Conservation (phyloP, 2,797 vertebrate genomes). For the Gymnoscopelus microlampas region DNA sequence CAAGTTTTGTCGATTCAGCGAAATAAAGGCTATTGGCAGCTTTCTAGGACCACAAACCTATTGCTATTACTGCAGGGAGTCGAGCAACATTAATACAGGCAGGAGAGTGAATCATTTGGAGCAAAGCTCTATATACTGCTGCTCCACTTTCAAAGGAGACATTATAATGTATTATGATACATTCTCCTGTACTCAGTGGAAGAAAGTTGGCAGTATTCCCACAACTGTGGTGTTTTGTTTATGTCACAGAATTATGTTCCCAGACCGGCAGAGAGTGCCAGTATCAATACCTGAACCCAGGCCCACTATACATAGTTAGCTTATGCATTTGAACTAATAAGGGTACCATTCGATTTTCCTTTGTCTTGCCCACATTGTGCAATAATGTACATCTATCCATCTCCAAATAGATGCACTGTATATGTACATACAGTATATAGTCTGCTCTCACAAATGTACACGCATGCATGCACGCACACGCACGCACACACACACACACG, state of each 20-base stretch:
- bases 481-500: too few relatives aligned
- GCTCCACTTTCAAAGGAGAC: neutral
- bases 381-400: neutral
- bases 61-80: conserved; percentile 3
- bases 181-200: conserved; percentile 6
- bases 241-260: conserved; percentile 4
- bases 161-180: conserved; percentile 24
- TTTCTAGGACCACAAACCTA: conserved; percentile 15
- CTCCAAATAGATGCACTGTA: too few relatives aligned
- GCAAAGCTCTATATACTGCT: conserved; percentile 8
- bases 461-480: too few relatives aligned
- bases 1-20: conserved; percentile 29
- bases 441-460: too few relatives aligned
- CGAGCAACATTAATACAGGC: conserved; percentile 7
- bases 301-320: too few relatives aligned
- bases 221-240: neutral
- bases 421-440: too few relatives aligned
- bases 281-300: too few relatives aligned
- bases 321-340: neutral
- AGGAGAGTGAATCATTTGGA: conserved; percentile 29
- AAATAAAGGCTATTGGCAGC: conserved; percentile 7
- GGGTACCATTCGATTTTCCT: neutral
- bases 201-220: neutral
- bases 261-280: neutral
- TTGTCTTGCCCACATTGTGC: conserved; percentile 9